Base-by-base conservation (phyloP, 1,140 invertebrate species). In the Diorhabda elongata region DNA sequence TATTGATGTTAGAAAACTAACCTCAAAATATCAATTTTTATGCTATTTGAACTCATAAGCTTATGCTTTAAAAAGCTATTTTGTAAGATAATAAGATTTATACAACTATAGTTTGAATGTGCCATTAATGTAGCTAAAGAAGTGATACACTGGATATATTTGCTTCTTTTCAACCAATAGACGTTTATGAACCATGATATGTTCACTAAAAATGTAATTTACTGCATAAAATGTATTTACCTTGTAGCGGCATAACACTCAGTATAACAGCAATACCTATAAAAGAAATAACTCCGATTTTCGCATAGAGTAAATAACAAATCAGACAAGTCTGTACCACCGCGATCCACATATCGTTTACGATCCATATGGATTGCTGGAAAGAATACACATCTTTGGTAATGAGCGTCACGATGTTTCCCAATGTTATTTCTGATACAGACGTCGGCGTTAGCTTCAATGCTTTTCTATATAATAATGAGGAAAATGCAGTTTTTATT, bases 361-460 rank as follows among this genome's bases (percentile, higher is more conserved):
- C 44, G 26, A 66, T 61, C 45, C 45, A 45, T 9, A 90, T 82
- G 1, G 87, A 86, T 47, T 85, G 83, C 76, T 93, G 90, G 75
- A 93, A 87, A 26, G 88, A 83, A 64, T 88, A 89, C 59, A 92
- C 89, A 80, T 98, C 95, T 81, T 97, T 98, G 8, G 94, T 95
- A 71, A 98, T 84, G 3, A 98, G 84, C 82, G 97, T 98, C 7
- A 97, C 91, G 77, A 97, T 90, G 83, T 97, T 91, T 4, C 95
- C 95, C 56, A 88, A 86, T 5, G 92, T 93, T 5, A 92, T 93
- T 78, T 91, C 85, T n/a, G 88, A 87, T 44, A 92, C 87, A 26
- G 92, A 88, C 4, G 85, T 87, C 75, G 88, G 87, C 61, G 86
- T 90, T 3, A 93, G 77, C 42, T 85, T 85, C 41, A 92, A 79